A percentile compares a stretch with the other conserved stretches of the same genome.
Evolutionary conservation across 2,113 vertebrate species (phyloP).

Genomic region (Procavia capensis): DNA sequence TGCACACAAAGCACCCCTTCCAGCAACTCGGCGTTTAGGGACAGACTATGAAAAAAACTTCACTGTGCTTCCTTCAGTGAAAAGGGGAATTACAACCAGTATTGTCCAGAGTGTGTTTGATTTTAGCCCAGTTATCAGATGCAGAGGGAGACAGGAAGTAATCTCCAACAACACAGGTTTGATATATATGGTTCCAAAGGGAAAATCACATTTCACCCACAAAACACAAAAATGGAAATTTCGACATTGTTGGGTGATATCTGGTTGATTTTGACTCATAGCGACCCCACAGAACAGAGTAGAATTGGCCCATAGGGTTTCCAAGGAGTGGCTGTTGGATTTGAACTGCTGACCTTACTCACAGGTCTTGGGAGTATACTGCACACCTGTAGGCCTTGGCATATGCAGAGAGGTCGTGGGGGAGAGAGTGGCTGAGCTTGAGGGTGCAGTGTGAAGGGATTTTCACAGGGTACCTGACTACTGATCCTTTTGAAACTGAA

Average conservation of each 20-base stretch:
- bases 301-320: too few relatives aligned
- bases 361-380: not conserved
- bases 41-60: not conserved
- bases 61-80: not conserved
- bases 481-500: not conserved
- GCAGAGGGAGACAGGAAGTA: not conserved
- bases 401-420: not conserved
- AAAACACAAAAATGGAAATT: not conserved
- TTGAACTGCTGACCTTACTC: too few relatives aligned
- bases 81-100: not conserved
- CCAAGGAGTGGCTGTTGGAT: too few relatives aligned
- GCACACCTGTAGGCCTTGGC: not conserved
- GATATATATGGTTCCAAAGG: not conserved
- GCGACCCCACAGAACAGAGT: too few relatives aligned
- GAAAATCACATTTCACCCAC: not conserved
- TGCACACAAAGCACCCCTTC: fast-evolving
- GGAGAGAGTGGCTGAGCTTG: not conserved
- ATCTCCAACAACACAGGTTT: not conserved
- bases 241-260: too few relatives aligned
- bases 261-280: too few relatives aligned
- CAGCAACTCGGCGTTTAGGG: not conserved
- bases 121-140: not conserved
- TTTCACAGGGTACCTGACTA: not conserved
- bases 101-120: not conserved
- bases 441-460: not conserved